A percentile compares a stretch with the other conserved stretches of the same genome.
Evolutionary conservation across 1,140 invertebrate species (phyloP).

Genomic region (Lasioglossum albipes): DNA sequence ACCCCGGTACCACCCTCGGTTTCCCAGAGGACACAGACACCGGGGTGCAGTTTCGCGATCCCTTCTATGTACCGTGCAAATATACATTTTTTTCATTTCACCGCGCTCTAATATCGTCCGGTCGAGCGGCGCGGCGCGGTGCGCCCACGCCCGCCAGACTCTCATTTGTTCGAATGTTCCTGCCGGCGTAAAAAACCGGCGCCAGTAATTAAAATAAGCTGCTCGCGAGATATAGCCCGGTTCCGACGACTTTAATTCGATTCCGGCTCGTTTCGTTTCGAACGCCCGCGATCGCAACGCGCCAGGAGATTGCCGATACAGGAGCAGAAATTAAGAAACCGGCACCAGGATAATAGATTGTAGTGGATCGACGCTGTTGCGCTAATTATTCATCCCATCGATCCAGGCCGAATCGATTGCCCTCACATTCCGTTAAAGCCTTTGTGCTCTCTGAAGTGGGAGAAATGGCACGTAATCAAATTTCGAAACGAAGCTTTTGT

Average conservation of each 20-base stretch:
- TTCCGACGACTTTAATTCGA: neutral
- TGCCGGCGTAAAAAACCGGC: neutral
- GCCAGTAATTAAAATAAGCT: neutral
- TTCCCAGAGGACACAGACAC: slow-evolving; percentile 16
- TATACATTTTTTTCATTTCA: slow-evolving; percentile 2
- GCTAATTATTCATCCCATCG: neutral
- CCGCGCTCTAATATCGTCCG: neutral
- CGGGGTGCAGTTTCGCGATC: too few relatives aligned
- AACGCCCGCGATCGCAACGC: too few relatives aligned
- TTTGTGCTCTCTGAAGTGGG: neutral
- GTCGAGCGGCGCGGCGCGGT: neutral
- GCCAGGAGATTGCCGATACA: neutral
- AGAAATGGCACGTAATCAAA: neutral
- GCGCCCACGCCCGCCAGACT: neutral
- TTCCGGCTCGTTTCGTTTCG: neutral
- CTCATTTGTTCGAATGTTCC: neutral
- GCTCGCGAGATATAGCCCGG: neutral
- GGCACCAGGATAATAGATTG: neutral
- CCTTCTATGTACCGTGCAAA: neutral
- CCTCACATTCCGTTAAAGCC: neutral
- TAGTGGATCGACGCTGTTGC: neutral
- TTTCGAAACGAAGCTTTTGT: neutral
- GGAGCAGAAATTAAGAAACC: neutral
- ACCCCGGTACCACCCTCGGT: neutral
- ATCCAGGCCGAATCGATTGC: neutral